Base-by-base conservation (phyloP, 1,140 invertebrate genomes). In the Carcinoscorpius rotundicauda region DNA sequence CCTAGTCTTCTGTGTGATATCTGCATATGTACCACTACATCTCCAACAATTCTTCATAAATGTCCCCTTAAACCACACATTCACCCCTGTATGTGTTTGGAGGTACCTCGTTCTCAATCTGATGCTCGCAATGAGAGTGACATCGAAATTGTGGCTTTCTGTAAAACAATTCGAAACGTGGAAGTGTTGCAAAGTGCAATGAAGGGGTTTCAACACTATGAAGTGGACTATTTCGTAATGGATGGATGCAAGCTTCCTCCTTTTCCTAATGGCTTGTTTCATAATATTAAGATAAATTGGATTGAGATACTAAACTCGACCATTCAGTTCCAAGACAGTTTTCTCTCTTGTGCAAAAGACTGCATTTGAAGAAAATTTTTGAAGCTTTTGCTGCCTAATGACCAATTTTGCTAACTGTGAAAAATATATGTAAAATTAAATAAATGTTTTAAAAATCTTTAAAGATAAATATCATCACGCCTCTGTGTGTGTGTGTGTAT, bases 261-360 rank as follows among this genome's bases (percentile, higher is more conserved):
- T 52, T 72, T 72, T 59, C 71, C 71, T 6, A 71, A 72, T 52
- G 70, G 66, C 10, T 65, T 72, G 8, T 71, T 72, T 60, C 67
- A 68, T 49, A 67, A 68, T 51, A 66, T 72, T 10, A 62, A 69
- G 57, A 69, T 72, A 52, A 61, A 65, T 50, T 71, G 70, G 70
- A 69, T 72, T 63, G 71, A 72, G 65, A 68, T 72, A 5, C 61
- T 71, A 3, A 71, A 71, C 51, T 68, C 70, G 4, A 72, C 71
- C 4, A 59, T 72, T n/a, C 71, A 72, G 52, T 64, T 72, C 10
- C 71, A 68, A 29, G 64, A 70, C 10, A 68, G 67, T 51, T 72
- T 71, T 57, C 66, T 71, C 55, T 48, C 68, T 11, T 70, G 64
- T 50, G 63, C 63, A 3, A 66, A 50, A 4, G 62, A 70, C 58